These are phyloP conservation scores for Zoanthus gigantus DNA, from an alignment of 92 coral and sea anemone genomes.

Conservation along the genomic window DNA sequence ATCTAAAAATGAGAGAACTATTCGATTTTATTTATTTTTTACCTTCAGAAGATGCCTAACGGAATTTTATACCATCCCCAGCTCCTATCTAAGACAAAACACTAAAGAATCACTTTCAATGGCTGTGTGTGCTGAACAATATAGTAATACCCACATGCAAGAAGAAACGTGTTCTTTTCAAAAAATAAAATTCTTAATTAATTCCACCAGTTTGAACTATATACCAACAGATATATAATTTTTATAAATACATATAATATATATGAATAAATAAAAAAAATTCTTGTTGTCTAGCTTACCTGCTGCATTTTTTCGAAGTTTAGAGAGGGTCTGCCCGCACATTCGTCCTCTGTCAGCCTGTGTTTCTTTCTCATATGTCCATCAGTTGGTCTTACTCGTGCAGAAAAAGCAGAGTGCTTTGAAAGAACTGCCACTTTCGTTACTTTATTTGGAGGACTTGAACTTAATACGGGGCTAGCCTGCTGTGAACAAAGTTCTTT, in stretches of 20 bases:
- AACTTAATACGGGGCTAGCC: slow-evolving; percentile 62
- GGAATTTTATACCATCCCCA: neutral
- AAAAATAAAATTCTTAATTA: neutral
- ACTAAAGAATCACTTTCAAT: neutral
- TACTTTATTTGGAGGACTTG: slow-evolving; percentile 92
- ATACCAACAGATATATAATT: neutral
- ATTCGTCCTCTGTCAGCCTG: slow-evolving; percentile 81
- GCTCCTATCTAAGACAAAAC: neutral
- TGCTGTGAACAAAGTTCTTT: slow-evolving; percentile 89
- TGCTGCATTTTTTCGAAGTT: slow-evolving; percentile 99
- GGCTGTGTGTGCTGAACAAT: slow-evolving; percentile 32
- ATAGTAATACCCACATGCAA: slow-evolving; percentile 28
- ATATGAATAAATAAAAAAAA: neutral
- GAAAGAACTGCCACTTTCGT: slow-evolving; percentile 80
- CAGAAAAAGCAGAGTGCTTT: slow-evolving; percentile 87
- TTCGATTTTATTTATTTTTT: neutral
- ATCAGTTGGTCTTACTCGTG: slow-evolving; percentile 83
- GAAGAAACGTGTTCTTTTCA: slow-evolving; percentile 49
- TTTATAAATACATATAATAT: neutral
- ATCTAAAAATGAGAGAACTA: neutral
- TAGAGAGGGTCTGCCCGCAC: slow-evolving; percentile 78
- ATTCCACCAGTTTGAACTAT: neutral
- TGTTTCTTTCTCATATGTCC: slow-evolving; percentile 94
- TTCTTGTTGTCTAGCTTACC: slow-evolving; percentile 57
- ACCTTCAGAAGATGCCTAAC: neutral